phyloP scores from a whole-genome alignment of 2,888 invertebrate genomes.

The Epinotia nisella region DNA sequence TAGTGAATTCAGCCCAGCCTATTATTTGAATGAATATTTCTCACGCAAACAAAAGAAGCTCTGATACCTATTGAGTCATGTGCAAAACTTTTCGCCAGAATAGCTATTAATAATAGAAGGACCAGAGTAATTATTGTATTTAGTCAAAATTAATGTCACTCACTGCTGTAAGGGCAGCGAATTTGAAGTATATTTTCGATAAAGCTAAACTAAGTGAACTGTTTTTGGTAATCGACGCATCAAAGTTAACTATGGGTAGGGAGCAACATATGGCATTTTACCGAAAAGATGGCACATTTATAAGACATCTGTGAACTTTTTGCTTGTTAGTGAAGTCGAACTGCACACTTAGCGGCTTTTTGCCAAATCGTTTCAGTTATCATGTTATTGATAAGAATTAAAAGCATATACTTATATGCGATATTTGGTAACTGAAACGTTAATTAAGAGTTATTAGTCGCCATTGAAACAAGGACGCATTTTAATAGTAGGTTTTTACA shows the following conservation, averaged over 20 bases:
- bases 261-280: constrained; percentile 60
- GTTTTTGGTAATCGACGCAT: not conserved
- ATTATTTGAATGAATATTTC: constrained; percentile 63
- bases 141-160: not conserved
- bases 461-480: constrained; percentile 40
- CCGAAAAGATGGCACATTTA: constrained; percentile 66
- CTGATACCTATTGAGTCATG: constrained; percentile 35
- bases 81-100: constrained; percentile 38
- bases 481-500: constrained; percentile 47
- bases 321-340: constrained; percentile 46
- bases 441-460: constrained; percentile 37
- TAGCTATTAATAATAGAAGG: constrained; percentile 16
- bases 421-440: constrained; percentile 28
- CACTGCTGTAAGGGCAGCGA: not conserved
- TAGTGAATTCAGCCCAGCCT: constrained; percentile 62
- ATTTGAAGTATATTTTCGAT: constrained; percentile 5
- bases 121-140: constrained; percentile 1
- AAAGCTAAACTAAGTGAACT: not conserved
- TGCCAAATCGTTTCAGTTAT: constrained; percentile 56
- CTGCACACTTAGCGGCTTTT: constrained; percentile 51
- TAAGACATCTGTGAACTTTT: constrained; percentile 63
- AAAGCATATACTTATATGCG: constrained; percentile 44
- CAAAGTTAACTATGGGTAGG: constrained; percentile 44
- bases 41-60: constrained; percentile 61
- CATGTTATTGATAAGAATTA: constrained; percentile 56